phyloP scores from a whole-genome alignment of 2,888 invertebrate species.

The Nomada fucata region DNA sequence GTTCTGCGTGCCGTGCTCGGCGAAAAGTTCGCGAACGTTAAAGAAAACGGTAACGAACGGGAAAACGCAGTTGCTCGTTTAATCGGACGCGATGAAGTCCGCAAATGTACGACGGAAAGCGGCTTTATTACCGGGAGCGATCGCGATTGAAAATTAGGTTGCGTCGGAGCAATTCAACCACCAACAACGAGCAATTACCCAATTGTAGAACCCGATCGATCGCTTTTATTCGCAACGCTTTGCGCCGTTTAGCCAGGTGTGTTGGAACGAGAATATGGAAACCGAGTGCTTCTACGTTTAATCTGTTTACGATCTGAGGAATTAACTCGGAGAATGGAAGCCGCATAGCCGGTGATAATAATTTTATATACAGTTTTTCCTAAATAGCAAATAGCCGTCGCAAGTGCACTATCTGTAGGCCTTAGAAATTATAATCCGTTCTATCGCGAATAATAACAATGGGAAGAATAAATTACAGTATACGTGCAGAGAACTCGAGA shows the following conservation, averaged over 20 bases:
- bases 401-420: too few relatives aligned
- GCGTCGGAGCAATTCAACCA: constrained; percentile 24
- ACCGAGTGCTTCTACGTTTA: background rate
- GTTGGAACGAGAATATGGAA: background rate
- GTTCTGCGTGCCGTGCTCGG: background rate
- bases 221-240: background rate
- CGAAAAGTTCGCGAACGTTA: background rate
- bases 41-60: background rate
- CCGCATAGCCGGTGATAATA: too few relatives aligned
- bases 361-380: too few relatives aligned
- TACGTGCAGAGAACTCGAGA: too few relatives aligned
- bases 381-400: too few relatives aligned
- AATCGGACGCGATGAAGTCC: constrained; percentile 20
- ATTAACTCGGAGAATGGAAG: background rate
- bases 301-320: background rate
- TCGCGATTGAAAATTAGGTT: constrained; percentile 53
- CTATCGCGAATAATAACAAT: too few relatives aligned
- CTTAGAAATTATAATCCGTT: too few relatives aligned
- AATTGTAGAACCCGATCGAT: constrained; percentile 28
- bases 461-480: too few relatives aligned
- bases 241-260: background rate
- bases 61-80: background rate
- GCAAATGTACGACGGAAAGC: constrained; percentile 7
- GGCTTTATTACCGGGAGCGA: constrained; percentile 26
- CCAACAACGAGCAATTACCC: constrained; percentile 16